Evolutionary conservation across 2,888 invertebrate genomes (phyloP).

Genomic region (Brachypalpus laphriformis): DNA sequence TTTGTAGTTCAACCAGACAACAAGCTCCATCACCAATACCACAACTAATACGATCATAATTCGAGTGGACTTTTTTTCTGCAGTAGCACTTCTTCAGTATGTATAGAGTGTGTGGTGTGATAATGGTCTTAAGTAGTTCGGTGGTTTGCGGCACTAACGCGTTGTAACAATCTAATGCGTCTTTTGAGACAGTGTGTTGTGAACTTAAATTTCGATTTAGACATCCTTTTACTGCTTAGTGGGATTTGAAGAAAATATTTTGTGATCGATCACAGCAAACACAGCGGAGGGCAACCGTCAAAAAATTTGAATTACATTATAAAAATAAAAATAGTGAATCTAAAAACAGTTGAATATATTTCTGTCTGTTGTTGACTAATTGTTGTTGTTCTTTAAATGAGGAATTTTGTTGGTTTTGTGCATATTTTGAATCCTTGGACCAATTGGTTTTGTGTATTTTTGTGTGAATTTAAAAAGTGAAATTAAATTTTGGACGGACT

Average conservation of each 20-base stretch:
- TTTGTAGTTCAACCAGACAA: slow-evolving; percentile 52
- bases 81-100: slow-evolving; percentile 36
- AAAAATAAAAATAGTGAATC: neutral
- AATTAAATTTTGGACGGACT: slow-evolving; percentile 1
- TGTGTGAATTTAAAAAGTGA: slow-evolving; percentile 22
- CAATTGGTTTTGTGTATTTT: neutral
- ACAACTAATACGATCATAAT: slow-evolving; percentile 57
- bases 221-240: neutral
- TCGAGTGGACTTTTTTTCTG: slow-evolving; percentile 50
- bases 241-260: slow-evolving; percentile 1
- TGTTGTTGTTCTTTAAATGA: neutral
- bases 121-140: slow-evolving; percentile 52
- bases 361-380: neutral
- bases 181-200: slow-evolving; percentile 37
- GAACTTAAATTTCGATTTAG: neutral
- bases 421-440: neutral
- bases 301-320: neutral
- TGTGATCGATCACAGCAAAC: neutral
- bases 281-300: neutral
- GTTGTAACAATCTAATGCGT: slow-evolving; percentile 59
- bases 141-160: slow-evolving; percentile 34
- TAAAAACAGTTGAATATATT: slow-evolving; percentile 15
- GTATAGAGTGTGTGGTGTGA: slow-evolving; percentile 35
- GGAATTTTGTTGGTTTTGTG: slow-evolving; percentile 2
- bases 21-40: slow-evolving; percentile 48